Evolutionary conservation across 2,797 vertebrate genomes (phyloP), one percentile per base, ranked within the genome.

Genomic region (Silurus lanzhouensis): DNA sequence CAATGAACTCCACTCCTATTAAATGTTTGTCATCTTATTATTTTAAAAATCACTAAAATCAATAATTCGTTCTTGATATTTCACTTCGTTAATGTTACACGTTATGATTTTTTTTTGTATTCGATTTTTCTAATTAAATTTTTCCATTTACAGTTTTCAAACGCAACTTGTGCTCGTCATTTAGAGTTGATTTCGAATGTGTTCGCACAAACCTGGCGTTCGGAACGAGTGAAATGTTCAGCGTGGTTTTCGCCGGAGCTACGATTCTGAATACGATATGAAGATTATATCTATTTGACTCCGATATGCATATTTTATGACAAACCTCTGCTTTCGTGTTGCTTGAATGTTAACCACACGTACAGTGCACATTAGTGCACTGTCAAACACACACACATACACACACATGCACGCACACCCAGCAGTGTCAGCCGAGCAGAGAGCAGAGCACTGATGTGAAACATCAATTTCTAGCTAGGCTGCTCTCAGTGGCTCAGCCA

Each of bases 381-480:
- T 38, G 12, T 81, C 71, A 89, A 77, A 88, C 58, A 74, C 70
- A 84, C 75, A 85, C 82, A 75, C 85, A 83, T 82, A 88, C 66
- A 82, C 81, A 71, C 75, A 83, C 66, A 64, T 38, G 83, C 81
- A 86, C 19, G 38, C 74, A 57, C 77, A 88, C 79, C 83, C 86
- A 81, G 72, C 13, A 52, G 55, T 90, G 87, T 92, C 93, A 88
- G 85, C 83, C 85, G 89, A 94, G 93, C 93, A 93, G 88, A 93
- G 93, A 93, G 93, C 90, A 89, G 91, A 91, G 92, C 90, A 90
- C 90, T 95, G 95, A 94, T 94, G 95, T 95, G 95, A 95, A 95
- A 95, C 95, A 94, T 94, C 93, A 95, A 96, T 95, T 96, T 96
- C 95, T 94, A 95, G 95, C 95, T 95, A 95, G 95, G 94, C 94